These are phyloP conservation scores for Calcarius ornatus DNA, from an alignment of 2,113 vertebrate species.

Conservation along the genomic window DNA sequence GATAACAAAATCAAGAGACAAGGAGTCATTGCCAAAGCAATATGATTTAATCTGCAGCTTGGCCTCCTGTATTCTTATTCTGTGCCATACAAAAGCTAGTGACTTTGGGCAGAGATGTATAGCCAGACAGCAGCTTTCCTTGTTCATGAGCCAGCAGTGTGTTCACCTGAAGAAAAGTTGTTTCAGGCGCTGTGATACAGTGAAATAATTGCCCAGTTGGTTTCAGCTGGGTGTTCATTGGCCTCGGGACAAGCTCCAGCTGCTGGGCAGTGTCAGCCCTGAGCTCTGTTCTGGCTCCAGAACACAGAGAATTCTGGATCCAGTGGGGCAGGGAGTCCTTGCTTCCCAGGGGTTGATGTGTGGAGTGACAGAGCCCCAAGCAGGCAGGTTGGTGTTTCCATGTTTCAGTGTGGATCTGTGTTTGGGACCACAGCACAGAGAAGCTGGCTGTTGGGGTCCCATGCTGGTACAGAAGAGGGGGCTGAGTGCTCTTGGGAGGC, in stretches of 20 bases:
- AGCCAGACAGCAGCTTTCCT: not conserved
- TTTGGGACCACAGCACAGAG: fast-evolving
- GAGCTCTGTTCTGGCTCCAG: not conserved
- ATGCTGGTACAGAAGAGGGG: fast-evolving
- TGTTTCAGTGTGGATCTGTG: too few relatives aligned
- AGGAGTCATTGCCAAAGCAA: not conserved
- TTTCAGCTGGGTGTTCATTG: not conserved
- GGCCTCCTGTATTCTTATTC: not conserved
- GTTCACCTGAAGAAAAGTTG: not conserved
- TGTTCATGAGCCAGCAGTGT: not conserved
- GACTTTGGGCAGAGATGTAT: not conserved
- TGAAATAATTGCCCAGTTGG: not conserved
- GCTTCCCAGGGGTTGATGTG: fast-evolving
- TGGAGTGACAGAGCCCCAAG: not conserved
- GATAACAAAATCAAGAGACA: not conserved
- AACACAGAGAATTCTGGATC: fast-evolving
- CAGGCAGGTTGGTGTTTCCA: not conserved
- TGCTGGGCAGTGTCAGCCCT: not conserved
- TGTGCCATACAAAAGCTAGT: not conserved
- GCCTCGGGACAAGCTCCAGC: not conserved
- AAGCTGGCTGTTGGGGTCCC: not conserved
- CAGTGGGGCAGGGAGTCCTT: not conserved
- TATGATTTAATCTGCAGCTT: not conserved
- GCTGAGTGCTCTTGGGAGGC: not conserved
- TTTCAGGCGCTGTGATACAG: too few relatives aligned